Conservation (phyloP, 2,113 vertebrate genomes). For the Corvus cornix region DNA sequence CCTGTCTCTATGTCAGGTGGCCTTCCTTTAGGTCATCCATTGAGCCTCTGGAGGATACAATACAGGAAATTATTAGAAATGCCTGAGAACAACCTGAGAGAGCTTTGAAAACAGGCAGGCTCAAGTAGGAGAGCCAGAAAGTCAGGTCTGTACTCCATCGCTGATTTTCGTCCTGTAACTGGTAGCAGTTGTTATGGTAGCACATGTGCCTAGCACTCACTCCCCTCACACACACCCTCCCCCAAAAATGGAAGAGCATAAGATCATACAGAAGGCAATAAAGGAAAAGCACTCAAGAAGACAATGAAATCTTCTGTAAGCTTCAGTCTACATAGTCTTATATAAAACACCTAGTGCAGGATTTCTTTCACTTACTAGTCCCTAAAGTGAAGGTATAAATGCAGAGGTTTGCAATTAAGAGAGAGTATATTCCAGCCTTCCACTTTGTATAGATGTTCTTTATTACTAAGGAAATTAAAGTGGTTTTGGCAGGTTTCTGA, state of each 20-base stretch:
- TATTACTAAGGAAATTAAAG: not conserved
- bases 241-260: not conserved
- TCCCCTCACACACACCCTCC: not conserved
- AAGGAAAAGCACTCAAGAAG: not conserved
- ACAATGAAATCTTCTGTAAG: not conserved
- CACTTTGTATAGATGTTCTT: not conserved
- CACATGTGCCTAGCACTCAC: not conserved
- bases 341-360: not conserved
- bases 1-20: not conserved
- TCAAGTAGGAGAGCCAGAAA: not conserved
- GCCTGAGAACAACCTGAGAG: not conserved
- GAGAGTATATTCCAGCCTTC: not conserved
- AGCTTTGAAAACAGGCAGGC: not conserved
- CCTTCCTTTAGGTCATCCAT: not conserved
- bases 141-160: not conserved
- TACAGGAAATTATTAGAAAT: not conserved
- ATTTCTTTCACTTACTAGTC: not conserved
- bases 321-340: not conserved
- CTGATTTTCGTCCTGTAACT: not conserved
- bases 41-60: not conserved
- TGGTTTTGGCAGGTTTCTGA: not conserved
- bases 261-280: not conserved
- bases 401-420: not conserved
- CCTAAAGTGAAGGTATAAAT: not conserved
- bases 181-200: not conserved